phyloP scores from a whole-genome alignment of 2,797 vertebrate genomes.

The Ptychobarbus kaznakovi region DNA sequence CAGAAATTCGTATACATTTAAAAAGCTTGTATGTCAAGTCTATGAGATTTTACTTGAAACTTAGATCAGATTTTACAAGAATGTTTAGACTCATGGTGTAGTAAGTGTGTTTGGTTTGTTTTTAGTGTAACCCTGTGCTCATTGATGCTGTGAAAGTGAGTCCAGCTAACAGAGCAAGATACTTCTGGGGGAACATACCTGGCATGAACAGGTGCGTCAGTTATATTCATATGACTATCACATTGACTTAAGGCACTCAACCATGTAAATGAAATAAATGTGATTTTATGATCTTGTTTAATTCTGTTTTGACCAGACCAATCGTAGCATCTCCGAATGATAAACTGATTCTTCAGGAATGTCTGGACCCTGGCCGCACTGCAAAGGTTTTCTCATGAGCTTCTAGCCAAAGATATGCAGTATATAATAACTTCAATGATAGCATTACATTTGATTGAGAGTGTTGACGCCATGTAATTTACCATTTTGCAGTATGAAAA shows the following conservation, averaged over 20 bases:
- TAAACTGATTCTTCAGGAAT: slow-evolving; percentile 87
- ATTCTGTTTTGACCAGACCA: slow-evolving; percentile 72
- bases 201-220: slow-evolving; percentile 89
- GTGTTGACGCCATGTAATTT: not conserved
- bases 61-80: not conserved
- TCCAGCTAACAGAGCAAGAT: slow-evolving; percentile 87
- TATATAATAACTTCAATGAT: not conserved
- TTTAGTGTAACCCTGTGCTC: slow-evolving; percentile 92
- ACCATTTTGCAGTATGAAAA: slow-evolving; percentile 70
- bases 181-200: slow-evolving; percentile 95
- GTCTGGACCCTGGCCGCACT: slow-evolving; percentile 82
- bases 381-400: slow-evolving; percentile 79
- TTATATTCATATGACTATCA: not conserved
- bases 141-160: slow-evolving; percentile 90
- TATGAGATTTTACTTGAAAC: not conserved
- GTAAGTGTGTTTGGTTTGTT: not conserved
- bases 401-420: not conserved
- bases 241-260: not conserved
- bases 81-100: not conserved
- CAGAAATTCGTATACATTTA: not conserved
- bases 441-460: too few relatives aligned
- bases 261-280: not conserved
- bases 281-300: not conserved
- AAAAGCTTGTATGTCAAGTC: not conserved
- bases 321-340: slow-evolving; percentile 83